phyloP scores from a whole-genome alignment of 2,888 invertebrate genomes.

The Thumatha senex region DNA sequence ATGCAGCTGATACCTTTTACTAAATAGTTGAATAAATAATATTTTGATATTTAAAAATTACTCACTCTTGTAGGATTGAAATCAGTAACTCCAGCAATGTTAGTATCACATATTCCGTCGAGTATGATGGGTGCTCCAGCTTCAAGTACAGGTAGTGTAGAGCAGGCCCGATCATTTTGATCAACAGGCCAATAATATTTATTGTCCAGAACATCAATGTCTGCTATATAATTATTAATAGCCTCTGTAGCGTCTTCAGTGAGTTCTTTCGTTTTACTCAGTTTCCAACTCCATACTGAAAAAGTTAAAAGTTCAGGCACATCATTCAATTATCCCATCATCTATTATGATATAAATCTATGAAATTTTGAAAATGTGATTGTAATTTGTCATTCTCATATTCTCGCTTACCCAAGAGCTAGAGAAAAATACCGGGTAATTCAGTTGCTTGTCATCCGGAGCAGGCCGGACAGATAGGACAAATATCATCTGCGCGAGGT shows the following conservation, averaged over 20 bases:
- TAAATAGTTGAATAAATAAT: too few relatives aligned
- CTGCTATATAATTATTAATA: constrained; percentile 46
- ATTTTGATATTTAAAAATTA: background rate
- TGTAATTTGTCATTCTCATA: background rate
- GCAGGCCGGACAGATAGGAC: too few relatives aligned
- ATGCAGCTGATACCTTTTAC: too few relatives aligned
- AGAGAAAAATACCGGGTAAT: too few relatives aligned
- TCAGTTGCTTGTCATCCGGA: too few relatives aligned
- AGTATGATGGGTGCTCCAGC: constrained; percentile 57
- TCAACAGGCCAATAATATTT: constrained; percentile 56
- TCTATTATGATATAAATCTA: too few relatives aligned
- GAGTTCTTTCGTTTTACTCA: constrained; percentile 54
- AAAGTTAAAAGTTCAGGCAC: constrained; percentile 4
- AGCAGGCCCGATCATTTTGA: constrained; percentile 61
- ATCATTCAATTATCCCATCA: too few relatives aligned
- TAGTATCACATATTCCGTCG: constrained; percentile 59
- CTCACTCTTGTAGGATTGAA: constrained; percentile 57
- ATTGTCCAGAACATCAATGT: constrained; percentile 50
- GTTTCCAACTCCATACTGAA: constrained; percentile 73
- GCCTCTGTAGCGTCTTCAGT: constrained; percentile 32
- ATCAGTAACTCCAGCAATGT: constrained; percentile 50
- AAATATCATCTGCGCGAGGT: too few relatives aligned
- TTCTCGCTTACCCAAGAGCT: too few relatives aligned
- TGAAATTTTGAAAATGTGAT: too few relatives aligned
- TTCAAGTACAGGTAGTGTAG: constrained; percentile 56